Conservation (phyloP, 2,113 vertebrate genomes). For the Cygnus atratus region DNA sequence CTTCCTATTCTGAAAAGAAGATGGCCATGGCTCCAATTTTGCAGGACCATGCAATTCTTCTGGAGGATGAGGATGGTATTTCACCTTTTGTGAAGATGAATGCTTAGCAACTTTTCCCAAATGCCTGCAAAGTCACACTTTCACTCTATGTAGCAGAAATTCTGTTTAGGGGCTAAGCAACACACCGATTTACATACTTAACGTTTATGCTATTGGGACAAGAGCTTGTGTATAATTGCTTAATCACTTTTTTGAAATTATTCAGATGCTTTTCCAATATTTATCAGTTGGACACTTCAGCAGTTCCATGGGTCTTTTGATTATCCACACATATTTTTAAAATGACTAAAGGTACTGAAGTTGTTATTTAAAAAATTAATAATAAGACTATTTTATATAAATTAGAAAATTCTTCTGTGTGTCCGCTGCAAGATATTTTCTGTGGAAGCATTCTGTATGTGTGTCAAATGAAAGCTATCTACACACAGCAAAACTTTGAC, state of each 20-base stretch:
- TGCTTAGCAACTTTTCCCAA: neutral
- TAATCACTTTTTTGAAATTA: neutral
- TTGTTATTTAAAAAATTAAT: neutral
- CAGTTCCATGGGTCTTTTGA: neutral
- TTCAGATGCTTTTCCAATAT: neutral
- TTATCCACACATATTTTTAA: neutral
- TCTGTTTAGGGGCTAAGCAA: neutral
- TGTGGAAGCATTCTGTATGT: rapidly evolving
- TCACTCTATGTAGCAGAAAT: neutral
- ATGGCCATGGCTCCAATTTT: neutral
- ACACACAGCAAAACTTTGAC: neutral
- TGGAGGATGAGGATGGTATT: neutral
- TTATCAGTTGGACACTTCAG: neutral
- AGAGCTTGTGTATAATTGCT: neutral
- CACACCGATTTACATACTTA: neutral
- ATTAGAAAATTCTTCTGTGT: neutral
- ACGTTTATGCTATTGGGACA: neutral
- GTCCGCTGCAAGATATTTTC: neutral
- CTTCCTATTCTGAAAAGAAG: neutral
- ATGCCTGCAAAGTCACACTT: neutral
- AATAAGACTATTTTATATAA: neutral
- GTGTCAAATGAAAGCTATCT: neutral
- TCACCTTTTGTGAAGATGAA: rapidly evolving
- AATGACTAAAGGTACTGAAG: neutral
- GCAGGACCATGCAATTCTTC: neutral